Percentiles rank a stretch among this genome's conserved stretches.
Conservation (phyloP, 2,888 invertebrate genomes). For the Linnaemya vulpina region DNA sequence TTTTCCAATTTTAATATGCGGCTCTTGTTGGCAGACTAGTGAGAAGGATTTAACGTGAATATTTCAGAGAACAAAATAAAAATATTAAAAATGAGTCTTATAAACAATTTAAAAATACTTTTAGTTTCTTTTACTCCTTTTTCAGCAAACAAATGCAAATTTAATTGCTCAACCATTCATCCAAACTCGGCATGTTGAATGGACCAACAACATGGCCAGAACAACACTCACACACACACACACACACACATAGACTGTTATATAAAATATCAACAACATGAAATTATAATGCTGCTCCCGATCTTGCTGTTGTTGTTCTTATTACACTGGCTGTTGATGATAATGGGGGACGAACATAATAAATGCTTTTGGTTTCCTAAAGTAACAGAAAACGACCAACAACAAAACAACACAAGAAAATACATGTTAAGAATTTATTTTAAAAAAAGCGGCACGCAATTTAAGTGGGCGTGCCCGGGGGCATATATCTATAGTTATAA, state of each 20-base stretch:
- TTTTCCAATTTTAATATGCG: conserved; percentile 56
- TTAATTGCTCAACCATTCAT: conserved; percentile 79
- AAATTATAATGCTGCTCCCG: conserved; percentile 70
- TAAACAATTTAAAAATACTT: conserved; percentile 13
- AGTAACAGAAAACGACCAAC: conserved; percentile 35
- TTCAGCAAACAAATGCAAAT: conserved; percentile 82
- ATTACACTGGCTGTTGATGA: conserved; percentile 56
- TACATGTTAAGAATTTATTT: conserved; percentile 61
- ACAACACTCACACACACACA: conserved; percentile 30
- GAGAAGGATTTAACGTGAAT: neutral
- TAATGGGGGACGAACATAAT: conserved; percentile 74
- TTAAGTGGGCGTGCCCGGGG: conserved; percentile 80
- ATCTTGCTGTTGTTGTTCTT: conserved; percentile 59
- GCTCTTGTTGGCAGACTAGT: conserved; percentile 38
- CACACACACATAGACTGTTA: conserved; percentile 21
- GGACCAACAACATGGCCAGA: conserved; percentile 54
- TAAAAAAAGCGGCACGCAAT: conserved; percentile 80
- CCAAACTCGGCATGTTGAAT: conserved; percentile 63
- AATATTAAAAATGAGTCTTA: conserved; percentile 49
- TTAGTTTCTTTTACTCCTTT: conserved; percentile 24
- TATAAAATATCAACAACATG: conserved; percentile 47
- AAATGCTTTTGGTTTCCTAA: conserved; percentile 76
- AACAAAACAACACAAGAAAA: neutral
- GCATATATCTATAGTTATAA: conserved; percentile 71
- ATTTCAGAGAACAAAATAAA: conserved; percentile 35